A percentile compares a stretch with the other conserved stretches of the same genome.
Conservation (phyloP, 2,888 invertebrate genomes). For the Scrobipalpa costella region DNA sequence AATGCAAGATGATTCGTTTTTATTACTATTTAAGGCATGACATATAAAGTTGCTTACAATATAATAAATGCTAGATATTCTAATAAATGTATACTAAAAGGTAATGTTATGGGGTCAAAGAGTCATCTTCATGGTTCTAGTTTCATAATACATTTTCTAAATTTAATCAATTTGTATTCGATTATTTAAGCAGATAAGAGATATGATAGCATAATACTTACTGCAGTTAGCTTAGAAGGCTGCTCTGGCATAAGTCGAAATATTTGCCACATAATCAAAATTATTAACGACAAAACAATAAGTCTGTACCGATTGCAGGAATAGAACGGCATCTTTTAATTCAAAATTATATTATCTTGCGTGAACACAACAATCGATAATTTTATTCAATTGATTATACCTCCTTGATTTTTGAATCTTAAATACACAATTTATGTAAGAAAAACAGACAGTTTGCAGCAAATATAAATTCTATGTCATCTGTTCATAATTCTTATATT, state of each 20-base stretch:
- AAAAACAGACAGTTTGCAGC: background rate
- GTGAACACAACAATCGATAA: background rate
- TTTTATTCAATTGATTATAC: background rate
- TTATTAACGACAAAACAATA: constrained; percentile 63
- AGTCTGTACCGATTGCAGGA: constrained; percentile 71
- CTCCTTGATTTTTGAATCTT: background rate
- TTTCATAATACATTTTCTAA: no score
- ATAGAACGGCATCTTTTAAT: constrained; percentile 63
- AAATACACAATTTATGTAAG: background rate
- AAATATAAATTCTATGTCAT: background rate
- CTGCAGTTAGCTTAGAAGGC: constrained; percentile 51
- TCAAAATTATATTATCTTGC: constrained; percentile 16
- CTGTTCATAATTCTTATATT: background rate
- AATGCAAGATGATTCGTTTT: no score
- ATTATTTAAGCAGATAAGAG: background rate
- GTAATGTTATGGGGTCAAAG: no score
- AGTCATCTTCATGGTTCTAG: no score
- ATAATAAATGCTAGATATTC: no score
- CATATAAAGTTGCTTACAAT: no score
- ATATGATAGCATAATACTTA: constrained; percentile 38
- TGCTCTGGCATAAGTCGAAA: constrained; percentile 61
- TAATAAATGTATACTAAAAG: no score
- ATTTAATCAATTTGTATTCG: background rate
- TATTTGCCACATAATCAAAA: constrained; percentile 73
- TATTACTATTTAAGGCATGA: no score